A percentile compares a stretch with the other conserved stretches of the same genome.
phyloP scores from a whole-genome alignment of 2,888 invertebrate species.

The Athripsodes cinereus region DNA sequence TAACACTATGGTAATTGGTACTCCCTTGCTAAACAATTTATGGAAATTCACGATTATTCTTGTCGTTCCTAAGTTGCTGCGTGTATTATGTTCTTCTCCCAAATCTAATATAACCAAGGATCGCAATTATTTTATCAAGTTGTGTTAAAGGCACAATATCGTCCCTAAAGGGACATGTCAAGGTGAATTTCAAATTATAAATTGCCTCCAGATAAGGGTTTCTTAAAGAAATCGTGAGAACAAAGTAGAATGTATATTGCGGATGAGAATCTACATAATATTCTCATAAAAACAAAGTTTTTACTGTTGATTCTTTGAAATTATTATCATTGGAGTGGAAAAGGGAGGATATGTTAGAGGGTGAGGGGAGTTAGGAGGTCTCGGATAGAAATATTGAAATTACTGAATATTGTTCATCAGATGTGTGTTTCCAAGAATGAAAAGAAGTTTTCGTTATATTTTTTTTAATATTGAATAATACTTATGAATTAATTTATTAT shows the following conservation, averaged over 20 bases:
- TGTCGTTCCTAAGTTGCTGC: not conserved
- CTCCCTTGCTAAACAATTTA: constrained; percentile 20
- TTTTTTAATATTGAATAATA: too few relatives aligned
- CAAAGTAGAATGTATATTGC: not conserved
- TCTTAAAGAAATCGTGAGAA: not conserved
- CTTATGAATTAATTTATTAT: too few relatives aligned
- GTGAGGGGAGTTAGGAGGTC: too few relatives aligned
- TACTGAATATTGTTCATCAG: too few relatives aligned
- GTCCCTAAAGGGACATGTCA: too few relatives aligned
- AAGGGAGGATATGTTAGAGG: too few relatives aligned
- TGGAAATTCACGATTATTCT: constrained; percentile 17
- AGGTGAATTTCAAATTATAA: not conserved
- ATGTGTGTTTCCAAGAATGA: too few relatives aligned
- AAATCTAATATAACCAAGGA: not conserved
- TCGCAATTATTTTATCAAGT: too few relatives aligned
- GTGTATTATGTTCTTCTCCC: not conserved
- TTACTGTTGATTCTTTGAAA: not conserved
- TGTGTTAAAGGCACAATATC: too few relatives aligned
- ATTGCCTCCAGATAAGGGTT: not conserved
- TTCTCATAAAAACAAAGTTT: not conserved
- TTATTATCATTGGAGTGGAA: not conserved
- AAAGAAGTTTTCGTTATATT: too few relatives aligned
- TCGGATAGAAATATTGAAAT: too few relatives aligned
- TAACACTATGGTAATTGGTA: constrained; percentile 23
- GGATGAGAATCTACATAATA: not conserved